These are phyloP conservation scores for Zeuzera pyrina DNA, from an alignment of 2,888 invertebrate species.

Conservation along the genomic window DNA sequence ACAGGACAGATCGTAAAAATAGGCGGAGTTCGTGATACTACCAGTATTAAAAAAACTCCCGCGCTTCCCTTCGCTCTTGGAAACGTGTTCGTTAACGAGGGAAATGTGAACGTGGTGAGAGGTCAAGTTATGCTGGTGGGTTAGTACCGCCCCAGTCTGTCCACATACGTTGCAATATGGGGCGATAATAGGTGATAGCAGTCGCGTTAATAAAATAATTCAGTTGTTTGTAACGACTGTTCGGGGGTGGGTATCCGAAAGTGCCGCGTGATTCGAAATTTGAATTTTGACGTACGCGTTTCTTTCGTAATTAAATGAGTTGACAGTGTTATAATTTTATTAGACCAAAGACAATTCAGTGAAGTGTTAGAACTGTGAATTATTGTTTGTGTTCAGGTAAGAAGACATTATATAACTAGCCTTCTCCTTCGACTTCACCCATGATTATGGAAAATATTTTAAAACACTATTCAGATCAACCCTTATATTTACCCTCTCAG, in stretches of 20 bases:
- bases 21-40: conserved; percentile 5
- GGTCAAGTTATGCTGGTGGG: conserved; percentile 21
- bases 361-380: conserved; percentile 11
- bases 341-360: conserved; percentile 14
- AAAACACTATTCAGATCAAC: too few species aligned
- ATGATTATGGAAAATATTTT: too few species aligned
- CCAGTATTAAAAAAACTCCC: conserved; percentile 22
- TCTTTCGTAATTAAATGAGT: conserved; percentile 4
- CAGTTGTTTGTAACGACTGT: conserved; percentile 47
- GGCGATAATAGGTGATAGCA: conserved; percentile 50
- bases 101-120: conserved; percentile 1
- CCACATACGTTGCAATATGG: conserved; percentile 54
- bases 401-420: too few species aligned
- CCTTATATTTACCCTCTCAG: too few species aligned
- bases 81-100: background rate
- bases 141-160: conserved; percentile 49
- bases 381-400: too few species aligned
- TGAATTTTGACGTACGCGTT: conserved; percentile 19
- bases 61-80: background rate
- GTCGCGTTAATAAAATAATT: conserved; percentile 61
- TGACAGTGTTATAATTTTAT: conserved; percentile 3
- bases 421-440: too few species aligned
- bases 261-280: conserved; percentile 18
- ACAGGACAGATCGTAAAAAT: conserved; percentile 18
- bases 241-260: conserved; percentile 31